These are phyloP conservation scores for Serripes groenlandicus DNA, from an alignment of 2,888 invertebrate genomes.

Conservation along the genomic window DNA sequence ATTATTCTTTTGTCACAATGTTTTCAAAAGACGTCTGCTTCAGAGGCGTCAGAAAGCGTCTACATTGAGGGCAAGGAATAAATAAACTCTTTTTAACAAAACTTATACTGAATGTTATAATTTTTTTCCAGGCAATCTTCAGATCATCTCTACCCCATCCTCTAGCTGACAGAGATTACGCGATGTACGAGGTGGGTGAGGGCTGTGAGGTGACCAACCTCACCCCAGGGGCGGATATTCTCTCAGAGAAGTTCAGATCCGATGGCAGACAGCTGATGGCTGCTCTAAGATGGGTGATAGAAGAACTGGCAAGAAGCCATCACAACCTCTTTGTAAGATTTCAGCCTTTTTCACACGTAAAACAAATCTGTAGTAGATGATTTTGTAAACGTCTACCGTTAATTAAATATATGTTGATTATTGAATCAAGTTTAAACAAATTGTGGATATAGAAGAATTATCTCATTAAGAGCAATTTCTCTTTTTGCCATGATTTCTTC, in stretches of 20 bases:
- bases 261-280: conserved; percentile 84
- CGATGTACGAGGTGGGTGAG: conserved; percentile 85
- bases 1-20: not conserved
- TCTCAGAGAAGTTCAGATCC: conserved; percentile 84
- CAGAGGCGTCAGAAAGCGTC: too few relatives aligned
- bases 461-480: not conserved
- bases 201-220: conserved; percentile 84
- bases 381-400: too few relatives aligned
- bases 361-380: too few relatives aligned
- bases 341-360: not conserved
- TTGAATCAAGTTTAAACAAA: not conserved
- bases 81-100: too few relatives aligned
- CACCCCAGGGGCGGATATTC: conserved; percentile 84
- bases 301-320: conserved; percentile 83
- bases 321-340: conserved; percentile 85
- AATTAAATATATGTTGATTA: not conserved
- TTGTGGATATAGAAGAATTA: not conserved
- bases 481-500: not conserved
- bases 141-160: conserved; percentile 85
- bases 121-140: conserved; percentile 82
- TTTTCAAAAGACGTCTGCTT: too few relatives aligned
- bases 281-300: conserved; percentile 84
- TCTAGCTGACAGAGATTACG: conserved; percentile 85
- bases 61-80: too few relatives aligned
- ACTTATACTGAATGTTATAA: not conserved